Percentiles rank a stretch among this genome's conserved stretches.
These are phyloP conservation scores for Tyria jacobaeae DNA, from an alignment of 2,888 invertebrate genomes.

Conservation along the genomic window DNA sequence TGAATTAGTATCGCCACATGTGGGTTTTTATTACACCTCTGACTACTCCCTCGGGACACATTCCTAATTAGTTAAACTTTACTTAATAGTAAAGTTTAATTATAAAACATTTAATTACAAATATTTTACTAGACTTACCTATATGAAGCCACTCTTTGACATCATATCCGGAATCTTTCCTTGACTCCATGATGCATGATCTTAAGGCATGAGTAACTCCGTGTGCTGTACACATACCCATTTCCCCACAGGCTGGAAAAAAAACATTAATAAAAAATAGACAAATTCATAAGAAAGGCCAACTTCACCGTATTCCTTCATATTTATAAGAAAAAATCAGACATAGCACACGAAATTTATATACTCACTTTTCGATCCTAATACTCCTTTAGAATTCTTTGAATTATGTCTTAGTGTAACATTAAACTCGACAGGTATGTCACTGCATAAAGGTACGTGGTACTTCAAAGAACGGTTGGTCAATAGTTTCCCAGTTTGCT, in stretches of 20 bases:
- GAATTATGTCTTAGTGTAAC: constrained; percentile 88
- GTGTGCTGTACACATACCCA: constrained; percentile 72
- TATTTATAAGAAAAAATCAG: background rate
- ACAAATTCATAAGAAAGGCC: background rate
- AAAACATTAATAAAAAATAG: background rate
- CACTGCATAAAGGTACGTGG: constrained; percentile 89
- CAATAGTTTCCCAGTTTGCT: constrained; percentile 87
- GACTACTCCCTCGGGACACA: too few relatives aligned
- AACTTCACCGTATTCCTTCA: background rate
- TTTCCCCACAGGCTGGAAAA: constrained; percentile 76
- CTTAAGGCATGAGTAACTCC: constrained; percentile 70
- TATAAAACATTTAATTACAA: too few relatives aligned
- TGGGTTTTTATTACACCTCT: too few relatives aligned
- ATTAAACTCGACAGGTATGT: constrained; percentile 89
- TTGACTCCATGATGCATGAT: constrained; percentile 71
- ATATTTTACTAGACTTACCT: constrained; percentile 52
- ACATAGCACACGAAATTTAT: background rate
- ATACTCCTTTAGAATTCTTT: constrained; percentile 88
- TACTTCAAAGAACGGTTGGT: constrained; percentile 91
- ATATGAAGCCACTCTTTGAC: constrained; percentile 67
- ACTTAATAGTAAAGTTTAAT: too few relatives aligned
- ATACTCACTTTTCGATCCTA: constrained; percentile 88
- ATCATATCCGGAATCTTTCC: constrained; percentile 72
- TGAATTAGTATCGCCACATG: too few relatives aligned
- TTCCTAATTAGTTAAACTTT: too few relatives aligned